Percentiles rank a stretch among this genome's conserved stretches.
Conservation (phyloP, 1,140 invertebrate species). For the Dreissena polymorpha region DNA sequence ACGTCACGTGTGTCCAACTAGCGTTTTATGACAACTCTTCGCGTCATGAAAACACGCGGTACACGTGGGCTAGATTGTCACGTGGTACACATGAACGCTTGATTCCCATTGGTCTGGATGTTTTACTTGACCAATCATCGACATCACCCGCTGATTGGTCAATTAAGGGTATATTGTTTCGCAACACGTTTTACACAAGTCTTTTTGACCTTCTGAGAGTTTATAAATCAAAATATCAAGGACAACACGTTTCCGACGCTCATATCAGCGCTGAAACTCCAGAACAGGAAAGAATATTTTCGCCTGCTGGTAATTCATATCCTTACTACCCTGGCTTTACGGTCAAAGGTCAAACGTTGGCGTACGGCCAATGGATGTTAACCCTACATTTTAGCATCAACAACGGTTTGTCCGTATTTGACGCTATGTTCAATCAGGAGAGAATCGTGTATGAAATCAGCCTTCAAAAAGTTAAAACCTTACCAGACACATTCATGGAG, state of each 20-base stretch:
- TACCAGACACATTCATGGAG: slow-evolving; percentile 44
- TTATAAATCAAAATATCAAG: slow-evolving; percentile 50
- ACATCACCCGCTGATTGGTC: slow-evolving; percentile 60
- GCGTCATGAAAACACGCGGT: slow-evolving; percentile 58
- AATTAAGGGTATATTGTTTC: slow-evolving; percentile 67
- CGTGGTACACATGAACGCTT: slow-evolving; percentile 68
- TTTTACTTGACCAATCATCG: slow-evolving; percentile 69
- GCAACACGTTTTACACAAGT: slow-evolving; percentile 64
- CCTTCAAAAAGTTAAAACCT: slow-evolving; percentile 53
- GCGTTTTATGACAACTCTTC: slow-evolving; percentile 64
- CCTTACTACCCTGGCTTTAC: slow-evolving; percentile 68
- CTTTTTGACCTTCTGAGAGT: slow-evolving; percentile 62
- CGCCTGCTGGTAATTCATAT: slow-evolving; percentile 61
- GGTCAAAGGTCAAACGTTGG: slow-evolving; percentile 66
- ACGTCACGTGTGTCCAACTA: slow-evolving; percentile 62
- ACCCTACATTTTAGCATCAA: slow-evolving; percentile 63
- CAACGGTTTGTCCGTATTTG: slow-evolving; percentile 68
- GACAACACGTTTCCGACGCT: neutral
- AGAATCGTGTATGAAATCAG: slow-evolving; percentile 74
- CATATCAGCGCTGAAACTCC: neutral
- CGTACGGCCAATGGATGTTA: slow-evolving; percentile 73
- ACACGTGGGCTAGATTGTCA: slow-evolving; percentile 69
- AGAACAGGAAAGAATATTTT: neutral
- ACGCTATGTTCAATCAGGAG: slow-evolving; percentile 69
- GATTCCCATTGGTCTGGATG: slow-evolving; percentile 69